These are phyloP conservation scores for Myotis pilosus DNA, from an alignment of 2,797 vertebrate species.

Conservation along the genomic window DNA sequence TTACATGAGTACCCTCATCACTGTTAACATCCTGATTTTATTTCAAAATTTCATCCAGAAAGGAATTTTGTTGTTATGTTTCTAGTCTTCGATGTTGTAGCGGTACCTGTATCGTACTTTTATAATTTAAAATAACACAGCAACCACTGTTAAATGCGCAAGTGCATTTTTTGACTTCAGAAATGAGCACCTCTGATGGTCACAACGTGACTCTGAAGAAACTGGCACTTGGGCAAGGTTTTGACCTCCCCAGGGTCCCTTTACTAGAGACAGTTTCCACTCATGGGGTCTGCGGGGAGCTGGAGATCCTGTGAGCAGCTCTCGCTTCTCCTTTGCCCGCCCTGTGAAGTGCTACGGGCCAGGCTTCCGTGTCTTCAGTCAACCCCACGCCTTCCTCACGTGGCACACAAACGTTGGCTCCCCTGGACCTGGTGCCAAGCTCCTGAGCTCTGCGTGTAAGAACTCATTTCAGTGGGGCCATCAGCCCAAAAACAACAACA, in stretches of 20 bases:
- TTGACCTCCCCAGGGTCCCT: too few relatives aligned
- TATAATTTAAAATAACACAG: background rate
- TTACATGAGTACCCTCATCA: background rate
- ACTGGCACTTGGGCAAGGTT: background rate
- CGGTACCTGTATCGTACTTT: background rate
- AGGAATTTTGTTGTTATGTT: background rate
- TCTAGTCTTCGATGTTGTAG: background rate
- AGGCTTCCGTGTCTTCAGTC: background rate
- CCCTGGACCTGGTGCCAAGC: background rate
- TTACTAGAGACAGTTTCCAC: background rate
- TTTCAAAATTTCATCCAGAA: constrained; percentile 9
- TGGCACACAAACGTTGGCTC: background rate
- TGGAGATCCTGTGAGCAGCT: too few relatives aligned
- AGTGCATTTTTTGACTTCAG: background rate
- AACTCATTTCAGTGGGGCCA: constrained; percentile 48
- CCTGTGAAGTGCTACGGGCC: background rate
- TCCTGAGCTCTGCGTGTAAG: background rate
- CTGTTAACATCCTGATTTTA: background rate
- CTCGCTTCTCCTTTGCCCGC: background rate
- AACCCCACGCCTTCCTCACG: background rate
- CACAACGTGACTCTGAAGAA: background rate
- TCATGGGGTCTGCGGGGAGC: background rate
- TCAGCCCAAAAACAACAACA: background rate
- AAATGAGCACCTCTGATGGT: background rate
- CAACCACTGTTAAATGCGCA: background rate